Evolutionary conservation across 1,140 invertebrate genomes (phyloP).

Genomic region (Papilio polyxenes): DNA sequence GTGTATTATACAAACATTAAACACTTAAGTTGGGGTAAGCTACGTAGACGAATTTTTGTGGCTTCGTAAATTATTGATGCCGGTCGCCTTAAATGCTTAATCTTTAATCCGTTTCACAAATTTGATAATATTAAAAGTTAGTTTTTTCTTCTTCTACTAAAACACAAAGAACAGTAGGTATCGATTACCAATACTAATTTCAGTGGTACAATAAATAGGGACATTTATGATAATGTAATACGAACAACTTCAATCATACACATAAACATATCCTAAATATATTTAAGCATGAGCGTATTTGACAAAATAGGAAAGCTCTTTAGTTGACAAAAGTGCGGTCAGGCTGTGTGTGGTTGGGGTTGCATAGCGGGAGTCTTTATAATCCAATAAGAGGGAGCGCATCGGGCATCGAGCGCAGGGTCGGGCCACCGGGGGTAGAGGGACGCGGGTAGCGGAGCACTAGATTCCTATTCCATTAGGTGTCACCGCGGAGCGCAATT

Average conservation of each 20-base stretch:
- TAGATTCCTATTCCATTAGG: constrained; percentile 78
- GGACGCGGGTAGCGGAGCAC: constrained; percentile 51
- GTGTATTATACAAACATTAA: constrained; percentile 41
- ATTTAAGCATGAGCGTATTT: not conserved
- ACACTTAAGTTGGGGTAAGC: constrained; percentile 39
- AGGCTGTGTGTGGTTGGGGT: constrained; percentile 41
- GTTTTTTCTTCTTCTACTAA: not conserved
- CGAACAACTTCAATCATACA: not conserved
- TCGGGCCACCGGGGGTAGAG: constrained; percentile 37
- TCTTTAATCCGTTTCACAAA: not conserved
- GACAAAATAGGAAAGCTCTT: constrained; percentile 7
- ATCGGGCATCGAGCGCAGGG: constrained; percentile 37
- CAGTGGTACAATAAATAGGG: no score
- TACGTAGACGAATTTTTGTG: constrained; percentile 39
- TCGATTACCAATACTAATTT: not conserved
- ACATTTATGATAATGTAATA: not conserved
- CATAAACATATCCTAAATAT: not conserved
- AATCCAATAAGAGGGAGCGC: constrained; percentile 70
- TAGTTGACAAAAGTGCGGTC: constrained; percentile 44
- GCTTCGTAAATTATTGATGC: constrained; percentile 39
- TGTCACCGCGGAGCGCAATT: constrained; percentile 76
- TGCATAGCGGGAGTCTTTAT: constrained; percentile 62
- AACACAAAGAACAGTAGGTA: not conserved
- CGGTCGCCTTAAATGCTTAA: constrained; percentile 4
- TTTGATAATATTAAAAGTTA: not conserved